Conservation (phyloP, 1,140 invertebrate species). For the Cardiocondyla obscurior region DNA sequence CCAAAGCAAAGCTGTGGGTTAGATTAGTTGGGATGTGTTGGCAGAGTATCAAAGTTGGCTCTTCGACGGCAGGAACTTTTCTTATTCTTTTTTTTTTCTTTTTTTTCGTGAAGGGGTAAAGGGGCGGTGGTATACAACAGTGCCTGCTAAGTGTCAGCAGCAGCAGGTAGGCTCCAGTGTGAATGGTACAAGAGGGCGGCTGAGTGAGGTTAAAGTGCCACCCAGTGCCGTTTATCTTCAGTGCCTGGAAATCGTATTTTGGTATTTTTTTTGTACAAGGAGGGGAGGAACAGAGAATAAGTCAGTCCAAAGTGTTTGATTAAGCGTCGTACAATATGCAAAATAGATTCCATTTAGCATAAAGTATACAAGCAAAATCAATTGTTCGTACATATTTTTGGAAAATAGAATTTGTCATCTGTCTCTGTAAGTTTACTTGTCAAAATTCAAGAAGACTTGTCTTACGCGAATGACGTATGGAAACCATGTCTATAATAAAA, state of each 20-base stretch:
- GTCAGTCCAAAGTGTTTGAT: constrained; percentile 1
- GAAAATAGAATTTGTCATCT: not conserved
- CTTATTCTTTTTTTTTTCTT: not conserved
- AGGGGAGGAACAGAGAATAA: not conserved
- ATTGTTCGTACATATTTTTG: not conserved
- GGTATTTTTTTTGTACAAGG: constrained; percentile 8
- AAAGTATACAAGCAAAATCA: not conserved
- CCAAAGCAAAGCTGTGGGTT: constrained; percentile 78
- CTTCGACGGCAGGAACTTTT: constrained; percentile 67
- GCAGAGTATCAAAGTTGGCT: constrained; percentile 76
- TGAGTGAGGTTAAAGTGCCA: constrained; percentile 61
- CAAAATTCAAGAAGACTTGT: not conserved
- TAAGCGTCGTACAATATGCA: not conserved
- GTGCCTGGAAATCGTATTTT: constrained; percentile 63
- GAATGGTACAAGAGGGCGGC: constrained; percentile 46
- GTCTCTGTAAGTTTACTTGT: not conserved
- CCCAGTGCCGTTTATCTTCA: constrained; percentile 65
- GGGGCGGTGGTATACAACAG: constrained; percentile 54
- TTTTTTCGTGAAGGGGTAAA: constrained; percentile 31
- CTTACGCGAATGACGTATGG: not conserved
- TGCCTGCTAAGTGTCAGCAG: constrained; percentile 72
- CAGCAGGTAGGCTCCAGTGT: constrained; percentile 74
- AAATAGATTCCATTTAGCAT: not conserved
- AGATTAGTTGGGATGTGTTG: constrained; percentile 79
- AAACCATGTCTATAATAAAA: not conserved